Evolutionary conservation across 2,113 vertebrate genomes (phyloP), one percentile per base, ranked within the genome.

Genomic region (Dermatemys mawii): DNA sequence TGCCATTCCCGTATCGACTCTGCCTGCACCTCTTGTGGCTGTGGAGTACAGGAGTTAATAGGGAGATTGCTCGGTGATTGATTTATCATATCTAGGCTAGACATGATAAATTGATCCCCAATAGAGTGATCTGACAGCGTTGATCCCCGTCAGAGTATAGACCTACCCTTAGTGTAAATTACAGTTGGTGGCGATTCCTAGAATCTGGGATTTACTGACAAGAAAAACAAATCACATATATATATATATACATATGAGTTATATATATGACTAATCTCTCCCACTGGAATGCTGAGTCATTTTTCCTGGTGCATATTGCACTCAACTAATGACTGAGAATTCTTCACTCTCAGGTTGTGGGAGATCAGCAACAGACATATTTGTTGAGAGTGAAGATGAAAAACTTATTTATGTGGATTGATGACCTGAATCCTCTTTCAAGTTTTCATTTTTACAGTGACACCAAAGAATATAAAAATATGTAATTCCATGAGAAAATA

Each of bases 401-500:
- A 93, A 94, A 57, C 24, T 82, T 82, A 89, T 96, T 96, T 89
- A 83, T 75, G 87, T 85, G 32, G 41, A 95, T 83, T 82, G 63
- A 95, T 96, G 79, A 90, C 81, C 90, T 80, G n/a, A 88, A 91
- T 55, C 8, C 21, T 92, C 88, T 94, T 27, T 90, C 57, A 84
- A 70, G 85, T 88, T 97, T 91, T 91, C 50, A 26, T 86, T 94
- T 91, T 88, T 88, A 85, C 17, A 86, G 13, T 16, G 75, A 84
- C 24, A 75, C 49, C 26, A 78, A 94, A 96, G 79, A 2, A 44
- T 89, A 4, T 70, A 89, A 95, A 95, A 92, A 57, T 83, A 78
- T 6, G 5, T 38, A 92, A 92, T 86, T 53, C 6, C 14, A 86
- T 53, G 11, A 91, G 86, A 87, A 92, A 3, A 6, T 55, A 84